Percentiles rank a stretch among this genome's conserved stretches.
phyloP scores from a whole-genome alignment of 2,797 vertebrate genomes.

The Alouatta caraya region DNA sequence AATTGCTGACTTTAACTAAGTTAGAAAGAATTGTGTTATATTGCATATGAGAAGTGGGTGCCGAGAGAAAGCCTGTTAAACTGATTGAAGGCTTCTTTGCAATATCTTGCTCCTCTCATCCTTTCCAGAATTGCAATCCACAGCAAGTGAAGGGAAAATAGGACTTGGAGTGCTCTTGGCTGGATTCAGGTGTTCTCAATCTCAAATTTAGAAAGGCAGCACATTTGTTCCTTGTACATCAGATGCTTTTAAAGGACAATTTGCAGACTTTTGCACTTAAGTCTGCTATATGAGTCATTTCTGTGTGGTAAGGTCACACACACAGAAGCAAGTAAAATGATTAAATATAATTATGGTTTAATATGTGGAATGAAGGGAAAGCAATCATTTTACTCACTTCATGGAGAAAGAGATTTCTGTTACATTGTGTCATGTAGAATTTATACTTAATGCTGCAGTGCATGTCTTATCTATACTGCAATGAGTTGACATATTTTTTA shows the following conservation, averaged over 20 bases:
- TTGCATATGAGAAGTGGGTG: rapidly evolving
- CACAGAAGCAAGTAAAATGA: neutral
- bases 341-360: neutral
- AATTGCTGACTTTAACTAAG: rapidly evolving
- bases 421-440: neutral
- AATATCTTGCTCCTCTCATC: rapidly evolving
- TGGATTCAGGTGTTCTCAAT: neutral
- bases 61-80: no score
- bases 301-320: neutral
- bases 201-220: neutral
- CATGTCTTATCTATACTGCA: no score
- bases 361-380: neutral
- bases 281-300: neutral
- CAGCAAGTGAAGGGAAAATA: neutral
- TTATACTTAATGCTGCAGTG: neutral
- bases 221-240: no score
- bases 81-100: neutral
- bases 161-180: no score
- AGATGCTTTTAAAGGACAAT: neutral
- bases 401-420: neutral
- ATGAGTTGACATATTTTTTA: no score
- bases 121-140: neutral
- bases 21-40: neutral
- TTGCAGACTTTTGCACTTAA: neutral
- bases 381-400: neutral